Evolutionary conservation across 2,888 invertebrate genomes (phyloP), one percentile per base, ranked within the genome.

Genomic region (Melipona beecheii): DNA sequence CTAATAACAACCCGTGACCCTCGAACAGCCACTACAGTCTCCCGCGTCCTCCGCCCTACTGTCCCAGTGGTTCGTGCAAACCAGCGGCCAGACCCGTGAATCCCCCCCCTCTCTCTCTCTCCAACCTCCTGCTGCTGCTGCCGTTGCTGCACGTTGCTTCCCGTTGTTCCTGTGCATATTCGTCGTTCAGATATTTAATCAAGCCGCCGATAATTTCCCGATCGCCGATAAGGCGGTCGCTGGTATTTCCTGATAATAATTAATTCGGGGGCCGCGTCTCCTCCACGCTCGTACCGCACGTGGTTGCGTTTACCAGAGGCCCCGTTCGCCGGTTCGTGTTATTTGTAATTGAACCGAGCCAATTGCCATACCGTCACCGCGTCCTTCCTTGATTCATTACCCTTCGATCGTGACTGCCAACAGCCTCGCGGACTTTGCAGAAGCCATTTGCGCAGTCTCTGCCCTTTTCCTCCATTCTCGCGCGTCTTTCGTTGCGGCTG

Each of bases 1-100:
- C 89, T 90, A 92, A 91, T 91, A 92, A 91, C 88, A 90, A 90
- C 87, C 87, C 83, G 80, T 71, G 87, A 84, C 81, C 83, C 75
- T 75, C 81, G 80, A 74, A 77, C 81, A 66, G 58, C 74, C 52
- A 56, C 36, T 78, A 43, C 80, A 58, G 50, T 58, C 27, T 56
- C 56, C 56, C 56, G 43, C 43, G 43, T 43, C 43, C 43, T 43
- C 43, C 27, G 17, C 27, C 64, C 64, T 31, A 50, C 36, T 52
- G 56, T 21, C 78, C 27, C 50, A 62, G 50, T 58, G 36, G 52
- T n/a, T 31, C 65, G 15, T 58, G 56, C 56, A 58, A n/a, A 58
- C 60, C 27, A 58, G 15, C 56, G 56, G n/a, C 19, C 60, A 60
- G 19, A 11, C 50, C 21, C 56, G 52, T 54, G 75, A 68, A 75